Evolutionary conservation across 2,113 vertebrate species (phyloP), one percentile per base, ranked within the genome.

Genomic region (Sorex fumeus): DNA sequence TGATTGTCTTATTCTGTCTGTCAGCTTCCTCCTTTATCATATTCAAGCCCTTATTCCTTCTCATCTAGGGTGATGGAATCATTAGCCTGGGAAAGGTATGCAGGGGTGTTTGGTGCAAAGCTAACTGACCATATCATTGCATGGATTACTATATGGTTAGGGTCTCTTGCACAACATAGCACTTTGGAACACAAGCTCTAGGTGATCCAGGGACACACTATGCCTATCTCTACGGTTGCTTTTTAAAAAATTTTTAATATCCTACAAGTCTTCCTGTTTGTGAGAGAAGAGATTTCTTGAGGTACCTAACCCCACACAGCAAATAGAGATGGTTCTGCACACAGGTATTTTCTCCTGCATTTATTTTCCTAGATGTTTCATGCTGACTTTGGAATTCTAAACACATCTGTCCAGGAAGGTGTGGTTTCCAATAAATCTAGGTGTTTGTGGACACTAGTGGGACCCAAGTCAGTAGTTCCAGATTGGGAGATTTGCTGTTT

Each of bases 301-400:
- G 27, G 47, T n/a, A 40, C 47, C 36, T 60, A 66, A 30, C 25
- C 23, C 60, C 50, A 32, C 15, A 62, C 77, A 62, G 53, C n/a
- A 87, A 40, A 50, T 8, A 32, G 43, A 69, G 18, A 90, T 85
- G 50, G 23, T 62, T 34, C 32, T 47, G 62, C 75, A 60, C 50
- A 27, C 8, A 84, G 64, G 70, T 25, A 75, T 64, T 93, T 88
- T 75, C 3, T 2, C 53, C 66, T 28, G 19, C 32, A 15, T 90
- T 94, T 95, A 80, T 95, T 95, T 96, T 91, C 79, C 90, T 80
- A 95, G 83, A n/a, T 84, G 83, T 19, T 93, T 90, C 88, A 19
- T 36, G 64, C 53, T 83, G 81, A 93, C 90, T 95, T 83, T 95
- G 88, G 91, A 96, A 95, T 96, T 87, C 88, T 70, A 90, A 93